A percentile compares a stretch with the other conserved stretches of the same genome.
These are phyloP conservation scores for Okamejei kenojei DNA, from an alignment of 2,797 vertebrate genomes.

Conservation along the genomic window DNA sequence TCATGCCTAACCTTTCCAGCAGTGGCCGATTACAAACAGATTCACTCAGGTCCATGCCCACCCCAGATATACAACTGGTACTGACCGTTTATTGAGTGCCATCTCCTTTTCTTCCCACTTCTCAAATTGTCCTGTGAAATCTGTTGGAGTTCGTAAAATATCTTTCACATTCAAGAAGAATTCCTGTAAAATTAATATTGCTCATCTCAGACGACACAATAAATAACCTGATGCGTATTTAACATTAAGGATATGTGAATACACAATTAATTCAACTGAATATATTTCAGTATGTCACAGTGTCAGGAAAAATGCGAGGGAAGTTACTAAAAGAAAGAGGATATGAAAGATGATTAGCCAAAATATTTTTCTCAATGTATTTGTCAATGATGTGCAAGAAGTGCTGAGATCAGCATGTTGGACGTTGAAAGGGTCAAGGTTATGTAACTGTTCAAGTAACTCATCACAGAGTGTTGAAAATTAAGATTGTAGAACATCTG, in stretches of 20 bases:
- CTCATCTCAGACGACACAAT: neutral
- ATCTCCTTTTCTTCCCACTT: conserved; percentile 82
- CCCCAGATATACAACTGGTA: neutral
- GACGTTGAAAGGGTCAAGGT: neutral
- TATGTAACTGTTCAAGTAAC: neutral
- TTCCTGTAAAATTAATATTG: conserved; percentile 62
- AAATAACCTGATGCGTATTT: neutral
- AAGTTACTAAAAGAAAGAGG: neutral
- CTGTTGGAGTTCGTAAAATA: conserved; percentile 69
- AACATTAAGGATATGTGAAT: neutral
- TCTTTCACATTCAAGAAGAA: conserved; percentile 96
- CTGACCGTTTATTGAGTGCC: conserved; percentile 75
- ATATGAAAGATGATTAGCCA: neutral
- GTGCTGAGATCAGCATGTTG: neutral
- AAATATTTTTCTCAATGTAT: neutral
- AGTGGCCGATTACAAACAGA: neutral
- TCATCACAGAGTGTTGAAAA: too few relatives aligned
- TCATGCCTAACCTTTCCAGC: neutral
- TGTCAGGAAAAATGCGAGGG: neutral
- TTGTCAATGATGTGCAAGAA: neutral
- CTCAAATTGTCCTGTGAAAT: conserved; percentile 75
- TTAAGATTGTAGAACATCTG: neutral
- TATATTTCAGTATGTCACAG: neutral
- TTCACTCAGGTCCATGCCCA: neutral
- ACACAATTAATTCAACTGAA: neutral